Evolutionary conservation across 2,888 invertebrate genomes (phyloP), one percentile per base, ranked within the genome.

Genomic region (Drymonia ruficornis): DNA sequence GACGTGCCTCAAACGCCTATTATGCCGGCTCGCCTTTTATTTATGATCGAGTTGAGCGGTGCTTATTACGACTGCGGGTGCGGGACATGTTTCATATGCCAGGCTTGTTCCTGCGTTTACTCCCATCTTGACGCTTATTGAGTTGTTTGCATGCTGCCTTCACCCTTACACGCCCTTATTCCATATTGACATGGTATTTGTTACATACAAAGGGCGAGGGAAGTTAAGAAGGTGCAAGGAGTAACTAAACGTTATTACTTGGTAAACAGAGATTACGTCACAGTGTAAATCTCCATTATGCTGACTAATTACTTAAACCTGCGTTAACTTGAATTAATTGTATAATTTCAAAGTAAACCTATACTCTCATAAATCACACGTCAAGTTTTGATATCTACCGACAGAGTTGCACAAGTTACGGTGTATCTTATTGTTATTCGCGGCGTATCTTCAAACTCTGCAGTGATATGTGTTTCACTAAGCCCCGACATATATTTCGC

Each of bases 1-100:
- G 90, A 88, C 87, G 87, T 80, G 78, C 74, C 80, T 75, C 78
- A 77, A 83, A 78, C 76, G 82, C 74, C 83, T 82, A 82, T 86
- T 83, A 84, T 83, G 81, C 80, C 79, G 67, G 73, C 73, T 82
- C 74, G 79, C 83, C 80, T 86, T 87, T 91, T 90, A 90, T 90
- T 90, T 89, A 89, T 87, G 87, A 84, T 80, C 81, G 76, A 84
- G 83, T 87, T 87, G 84, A 87, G 81, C 83, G 81, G 78, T 81
- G 83, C 86, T 88, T 89, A 89, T 87, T 89, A 84, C 86, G 78
- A 78, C 76, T 85, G 80, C 68, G 81, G 80, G 78, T 73, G 72
- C 74, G 76, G 74, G 80, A 84, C 80, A 83, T 85, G 84, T 83
- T 86, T 86, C 83, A 87, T 84, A 85, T 84, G 81, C 80, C 70